Evolutionary conservation across 1,140 invertebrate genomes (phyloP), one percentile per base, ranked within the genome.

Genomic region (Drosophila erecta): DNA sequence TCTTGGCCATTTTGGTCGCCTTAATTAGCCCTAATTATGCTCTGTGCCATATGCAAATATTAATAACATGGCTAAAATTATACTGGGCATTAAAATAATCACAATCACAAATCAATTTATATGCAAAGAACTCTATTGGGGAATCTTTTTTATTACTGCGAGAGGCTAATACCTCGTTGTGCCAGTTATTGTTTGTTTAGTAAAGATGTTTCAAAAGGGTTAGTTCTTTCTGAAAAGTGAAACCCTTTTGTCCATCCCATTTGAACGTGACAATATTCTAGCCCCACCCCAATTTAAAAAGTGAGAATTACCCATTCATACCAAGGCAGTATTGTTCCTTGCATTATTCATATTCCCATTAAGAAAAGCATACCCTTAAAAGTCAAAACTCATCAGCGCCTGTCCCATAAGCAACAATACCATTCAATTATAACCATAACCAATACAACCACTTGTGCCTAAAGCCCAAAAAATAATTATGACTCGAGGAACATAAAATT

Each of bases 401-500:
- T 20, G 33, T n/a, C 20, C 33, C 35, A 51, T 46, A 46, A 37
- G 41, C n/a, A 53, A 40, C 22, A 37, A 69, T 58, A 38, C 27
- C 46, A 70, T 71, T 54, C 22, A 54, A 69, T 59, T 44, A 40
- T 35, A 56, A 27, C 35, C 51, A 50, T 53, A 59, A 37, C 6
- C 46, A 37, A 47, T 59, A 46, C 49, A 27, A 62, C 41, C 30
- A 56, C 14, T 47, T 54, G 27, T 27, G 51, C 61, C 61, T n/a
- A 81, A 86, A 86, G 65, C 50, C 78, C 69, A 86, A 77, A 85
- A 66, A 59, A 69, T 69, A 87, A 86, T 85, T 80, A 85, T 67
- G 46, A 65, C 50, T 71, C 35, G 15, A 22, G 3, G 44, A 57
- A 49, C 67, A 62, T 47, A 58, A 81, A 87, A 87, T 86, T 62